phyloP scores from a whole-genome alignment of 2,888 invertebrate species.

The Sturmia bella region DNA sequence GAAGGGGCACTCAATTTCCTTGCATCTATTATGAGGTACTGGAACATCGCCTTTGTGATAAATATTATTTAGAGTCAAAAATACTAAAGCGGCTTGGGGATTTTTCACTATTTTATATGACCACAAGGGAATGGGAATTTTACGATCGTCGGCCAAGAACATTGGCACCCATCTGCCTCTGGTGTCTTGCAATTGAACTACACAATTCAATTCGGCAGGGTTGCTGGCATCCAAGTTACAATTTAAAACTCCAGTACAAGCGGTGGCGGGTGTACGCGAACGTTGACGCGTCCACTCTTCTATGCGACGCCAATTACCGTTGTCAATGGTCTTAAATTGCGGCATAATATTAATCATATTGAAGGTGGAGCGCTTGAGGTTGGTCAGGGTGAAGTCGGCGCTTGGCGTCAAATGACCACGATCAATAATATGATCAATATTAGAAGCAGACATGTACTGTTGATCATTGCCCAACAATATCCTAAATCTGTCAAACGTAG shows the following conservation, averaged over 20 bases:
- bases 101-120: conserved; percentile 53
- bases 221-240: conserved; percentile 32
- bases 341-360: conserved; percentile 83
- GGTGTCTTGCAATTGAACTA: conserved; percentile 23
- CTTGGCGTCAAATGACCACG: conserved; percentile 82
- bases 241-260: conserved; percentile 55
- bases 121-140: conserved; percentile 61
- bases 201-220: conserved; percentile 14
- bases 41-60: conserved; percentile 1
- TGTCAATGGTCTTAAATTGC: conserved; percentile 83
- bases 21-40: background rate
- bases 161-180: conserved; percentile 25
- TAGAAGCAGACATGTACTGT: background rate
- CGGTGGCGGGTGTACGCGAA: conserved; percentile 71
- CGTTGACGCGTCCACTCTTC: conserved; percentile 81
- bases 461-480: conserved; percentile 31
- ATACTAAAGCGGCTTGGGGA: conserved; percentile 3
- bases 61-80: conserved; percentile 59
- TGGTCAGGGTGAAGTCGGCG: conserved; percentile 81
- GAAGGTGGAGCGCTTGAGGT: conserved; percentile 82
- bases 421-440: conserved; percentile 72
- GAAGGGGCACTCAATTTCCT: conserved; percentile 4
- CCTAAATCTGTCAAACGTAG: conserved; percentile 53
- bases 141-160: conserved; percentile 41
- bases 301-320: conserved; percentile 83